phyloP scores from a whole-genome alignment of 2,888 invertebrate genomes.

The Dascillus cervinus region DNA sequence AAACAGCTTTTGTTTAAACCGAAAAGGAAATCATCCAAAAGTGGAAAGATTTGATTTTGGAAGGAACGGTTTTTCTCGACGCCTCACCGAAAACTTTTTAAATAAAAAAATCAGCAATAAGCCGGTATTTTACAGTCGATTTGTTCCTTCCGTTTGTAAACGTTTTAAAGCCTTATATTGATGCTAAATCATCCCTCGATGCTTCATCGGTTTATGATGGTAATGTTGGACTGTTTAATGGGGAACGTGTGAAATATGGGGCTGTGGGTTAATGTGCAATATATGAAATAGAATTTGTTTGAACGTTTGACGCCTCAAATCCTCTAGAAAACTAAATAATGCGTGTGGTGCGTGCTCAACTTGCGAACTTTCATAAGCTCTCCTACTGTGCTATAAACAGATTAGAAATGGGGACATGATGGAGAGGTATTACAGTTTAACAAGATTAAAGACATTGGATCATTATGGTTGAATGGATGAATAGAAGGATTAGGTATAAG shows the following conservation, averaged over 20 bases:
- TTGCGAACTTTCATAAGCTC: conserved; percentile 30
- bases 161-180: too few relatives aligned
- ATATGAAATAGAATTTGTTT: conserved; percentile 5
- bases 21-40: too few relatives aligned
- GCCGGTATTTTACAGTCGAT: too few relatives aligned
- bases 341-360: conserved; percentile 22
- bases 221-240: too few relatives aligned
- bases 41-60: too few relatives aligned
- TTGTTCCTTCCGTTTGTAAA: too few relatives aligned
- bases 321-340: conserved; percentile 28
- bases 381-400: conserved; percentile 36
- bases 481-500: background rate
- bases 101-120: too few relatives aligned
- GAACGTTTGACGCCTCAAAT: conserved; percentile 28
- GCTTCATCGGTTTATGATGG: too few relatives aligned
- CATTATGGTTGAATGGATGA: conserved; percentile 28
- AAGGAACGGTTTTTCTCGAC: too few relatives aligned
- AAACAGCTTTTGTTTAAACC: too few relatives aligned
- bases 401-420: conserved; percentile 39
- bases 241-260: background rate
- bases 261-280: background rate
- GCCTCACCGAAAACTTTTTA: too few relatives aligned
- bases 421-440: conserved; percentile 39
- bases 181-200: too few relatives aligned
- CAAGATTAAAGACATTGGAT: conserved; percentile 36